A percentile compares a stretch with the other conserved stretches of the same genome.
phyloP scores from a whole-genome alignment of 2,888 invertebrate genomes.

The Abscondita cerata region DNA sequence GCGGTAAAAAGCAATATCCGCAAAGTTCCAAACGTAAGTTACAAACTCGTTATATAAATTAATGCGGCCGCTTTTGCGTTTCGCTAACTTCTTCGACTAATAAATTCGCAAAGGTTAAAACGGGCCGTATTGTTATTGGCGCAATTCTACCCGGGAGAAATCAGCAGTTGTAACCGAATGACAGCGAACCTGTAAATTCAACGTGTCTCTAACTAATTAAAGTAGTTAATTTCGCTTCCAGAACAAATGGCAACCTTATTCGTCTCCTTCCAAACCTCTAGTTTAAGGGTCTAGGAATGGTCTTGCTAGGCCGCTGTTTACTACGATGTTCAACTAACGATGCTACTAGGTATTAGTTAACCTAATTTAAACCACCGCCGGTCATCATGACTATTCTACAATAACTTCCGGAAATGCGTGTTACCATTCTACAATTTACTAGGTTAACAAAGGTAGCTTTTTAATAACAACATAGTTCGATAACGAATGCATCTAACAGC shows the following conservation, averaged over 20 bases:
- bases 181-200: slow-evolving; percentile 58
- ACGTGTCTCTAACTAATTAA: slow-evolving; percentile 61
- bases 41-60: slow-evolving; percentile 45
- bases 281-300: slow-evolving; percentile 43
- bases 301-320: slow-evolving; percentile 39
- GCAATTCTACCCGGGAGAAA: slow-evolving; percentile 49
- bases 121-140: slow-evolving; percentile 52
- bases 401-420: slow-evolving; percentile 5
- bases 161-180: slow-evolving; percentile 53
- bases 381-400: slow-evolving; percentile 1
- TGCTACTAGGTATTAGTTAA: slow-evolving; percentile 8
- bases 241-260: slow-evolving; percentile 59
- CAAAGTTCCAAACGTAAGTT: slow-evolving; percentile 40
- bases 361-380: slow-evolving; percentile 18
- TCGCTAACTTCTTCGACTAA: slow-evolving; percentile 43
- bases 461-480: slow-evolving; percentile 3
- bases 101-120: slow-evolving; percentile 52
- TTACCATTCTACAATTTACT: slow-evolving; percentile 5
- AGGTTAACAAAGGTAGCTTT: slow-evolving; percentile 13
- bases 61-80: slow-evolving; percentile 42
- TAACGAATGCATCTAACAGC: slow-evolving; percentile 13
- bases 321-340: slow-evolving; percentile 31
- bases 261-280: slow-evolving; percentile 50
- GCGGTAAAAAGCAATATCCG: slow-evolving; percentile 39
- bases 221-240: slow-evolving; percentile 60